These are phyloP conservation scores for Antennarius maculatus DNA, from an alignment of 2,797 vertebrate genomes.

Conservation along the genomic window DNA sequence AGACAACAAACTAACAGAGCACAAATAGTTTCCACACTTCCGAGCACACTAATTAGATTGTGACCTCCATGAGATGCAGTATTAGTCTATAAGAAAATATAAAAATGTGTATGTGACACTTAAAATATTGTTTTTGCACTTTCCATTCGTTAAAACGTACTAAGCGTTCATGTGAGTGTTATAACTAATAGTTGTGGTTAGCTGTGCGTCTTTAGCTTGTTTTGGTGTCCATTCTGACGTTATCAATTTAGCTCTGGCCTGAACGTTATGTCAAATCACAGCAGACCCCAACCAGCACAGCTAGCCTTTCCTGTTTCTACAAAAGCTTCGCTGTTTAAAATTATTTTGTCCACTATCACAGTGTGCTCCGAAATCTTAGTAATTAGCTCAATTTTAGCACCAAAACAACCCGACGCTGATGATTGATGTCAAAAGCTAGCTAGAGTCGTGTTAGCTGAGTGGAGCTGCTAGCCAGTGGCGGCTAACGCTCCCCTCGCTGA, in stretches of 20 bases:
- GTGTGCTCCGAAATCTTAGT: background rate
- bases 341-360: fast-evolving
- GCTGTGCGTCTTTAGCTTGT: background rate
- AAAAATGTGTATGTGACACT: background rate
- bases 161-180: no score
- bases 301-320: conserved; percentile 10
- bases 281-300: conserved; percentile 28
- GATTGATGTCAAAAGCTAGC: conserved; percentile 35
- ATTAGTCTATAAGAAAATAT: background rate
- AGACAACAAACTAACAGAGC: background rate
- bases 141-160: background rate
- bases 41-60: no score
- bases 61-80: no score
- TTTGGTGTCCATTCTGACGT: conserved; percentile 20
- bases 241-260: conserved; percentile 43
- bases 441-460: conserved; percentile 55
- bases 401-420: background rate
- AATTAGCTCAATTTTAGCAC: background rate
- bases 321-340: background rate
- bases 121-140: background rate
- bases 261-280: conserved; percentile 48
- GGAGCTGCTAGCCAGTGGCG: conserved; percentile 49
- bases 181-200: background rate
- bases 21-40: background rate
- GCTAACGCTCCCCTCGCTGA: conserved; percentile 68